Percentiles rank a stretch among this genome's conserved stretches.
Evolutionary conservation across 2,888 invertebrate genomes (phyloP).

Genomic region (Cepaea hortensis): DNA sequence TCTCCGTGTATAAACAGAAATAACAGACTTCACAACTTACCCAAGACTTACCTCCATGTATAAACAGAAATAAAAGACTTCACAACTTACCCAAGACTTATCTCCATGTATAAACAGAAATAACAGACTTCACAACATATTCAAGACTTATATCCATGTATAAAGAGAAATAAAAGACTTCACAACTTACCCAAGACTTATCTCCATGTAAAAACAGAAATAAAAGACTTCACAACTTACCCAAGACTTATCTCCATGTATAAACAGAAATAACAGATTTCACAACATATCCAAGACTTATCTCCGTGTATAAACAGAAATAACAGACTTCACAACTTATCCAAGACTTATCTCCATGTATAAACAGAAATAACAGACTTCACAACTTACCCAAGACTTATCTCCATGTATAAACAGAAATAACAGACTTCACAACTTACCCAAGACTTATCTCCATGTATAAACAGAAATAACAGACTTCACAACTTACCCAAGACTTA

Average conservation of each 20-base stretch:
- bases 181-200: slow-evolving; percentile 65
- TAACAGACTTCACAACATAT: slow-evolving; percentile 54
- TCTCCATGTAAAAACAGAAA: neutral
- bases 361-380: no score
- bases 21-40: slow-evolving; percentile 54
- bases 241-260: slow-evolving; percentile 55
- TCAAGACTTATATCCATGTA: slow-evolving; percentile 55
- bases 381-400: slow-evolving; percentile 65
- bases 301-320: neutral
- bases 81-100: slow-evolving; percentile 65
- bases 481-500: slow-evolving; percentile 65
- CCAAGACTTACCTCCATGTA: slow-evolving; percentile 54
- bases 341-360: slow-evolving; percentile 55
- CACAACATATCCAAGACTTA: slow-evolving; percentile 64
- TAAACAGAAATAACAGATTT: no score
- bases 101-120: neutral
- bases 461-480: no score
- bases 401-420: neutral
- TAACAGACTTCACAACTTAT: slow-evolving; percentile 54
- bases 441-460: slow-evolving; percentile 55
- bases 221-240: slow-evolving; percentile 54
- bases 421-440: slow-evolving; percentile 54
- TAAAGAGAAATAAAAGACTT: neutral
- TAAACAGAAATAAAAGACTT: neutral
- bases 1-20: neutral